Conservation (phyloP, 2,113 vertebrate species). For the Podarcis raffonei region DNA sequence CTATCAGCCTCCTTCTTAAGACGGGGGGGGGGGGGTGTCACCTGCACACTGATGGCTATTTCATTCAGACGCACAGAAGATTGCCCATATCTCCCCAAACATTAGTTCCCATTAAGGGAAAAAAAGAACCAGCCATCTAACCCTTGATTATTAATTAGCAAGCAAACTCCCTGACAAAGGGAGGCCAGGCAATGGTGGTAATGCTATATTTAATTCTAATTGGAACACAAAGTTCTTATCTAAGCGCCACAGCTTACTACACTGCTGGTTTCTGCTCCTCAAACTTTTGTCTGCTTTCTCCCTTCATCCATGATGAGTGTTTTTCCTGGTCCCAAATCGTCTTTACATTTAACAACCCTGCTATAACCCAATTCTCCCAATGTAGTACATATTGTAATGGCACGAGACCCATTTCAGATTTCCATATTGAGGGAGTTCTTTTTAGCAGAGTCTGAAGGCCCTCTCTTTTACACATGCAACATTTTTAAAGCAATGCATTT, state of each 20-base stretch:
- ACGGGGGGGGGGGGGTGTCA: no score
- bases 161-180: neutral
- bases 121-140: neutral
- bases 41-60: neutral
- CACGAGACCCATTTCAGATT: neutral
- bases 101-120: neutral
- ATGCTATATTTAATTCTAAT: constrained; percentile 52
- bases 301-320: neutral
- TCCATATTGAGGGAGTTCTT: neutral
- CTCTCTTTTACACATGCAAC: no score
- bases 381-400: constrained; percentile 49
- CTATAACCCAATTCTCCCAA: constrained; percentile 53
- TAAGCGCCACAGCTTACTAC: constrained; percentile 64
- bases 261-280: constrained; percentile 47
- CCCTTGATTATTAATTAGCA: neutral
- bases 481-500: no score
- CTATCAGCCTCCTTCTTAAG: neutral
- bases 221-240: constrained; percentile 71
- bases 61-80: neutral
- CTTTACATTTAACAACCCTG: constrained; percentile 63
- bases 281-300: constrained; percentile 47
- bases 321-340: no score
- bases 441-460: neutral
- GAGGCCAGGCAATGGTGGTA: neutral
- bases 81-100: neutral